Base-by-base conservation (phyloP, 2,888 invertebrate genomes). In the Folsomia manolachei region DNA sequence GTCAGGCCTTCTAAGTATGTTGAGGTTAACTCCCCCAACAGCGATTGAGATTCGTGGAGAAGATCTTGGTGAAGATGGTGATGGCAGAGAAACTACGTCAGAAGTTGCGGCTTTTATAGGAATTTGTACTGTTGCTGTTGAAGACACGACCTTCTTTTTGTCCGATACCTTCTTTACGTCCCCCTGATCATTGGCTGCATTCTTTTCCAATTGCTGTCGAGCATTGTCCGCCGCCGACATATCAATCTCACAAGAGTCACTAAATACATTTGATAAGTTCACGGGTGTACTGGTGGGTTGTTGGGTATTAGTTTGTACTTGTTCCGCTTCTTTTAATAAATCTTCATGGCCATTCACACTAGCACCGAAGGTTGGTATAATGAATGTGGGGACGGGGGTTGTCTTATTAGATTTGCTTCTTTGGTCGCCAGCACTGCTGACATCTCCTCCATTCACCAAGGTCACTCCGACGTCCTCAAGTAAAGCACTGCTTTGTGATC, bases 391-490 rank as follows among this genome's bases (percentile, higher is more conserved):
- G n/a, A n/a, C n/a, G n/a, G n/a, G n/a, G n/a, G n/a, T n/a, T n/a
- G n/a, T n/a, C n/a, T n/a, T n/a, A n/a, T n/a, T n/a, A 68, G 71
- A n/a, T 70, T 68, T 63, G 70, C 70, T 9, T 66, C 62, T 11
- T 19, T 64, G 11, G 11, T 66, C 2, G 19, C 14, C 7, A n/a
- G n/a, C n/a, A n/a, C n/a, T n/a, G n/a, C n/a, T n/a, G 14, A 39
- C 14, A 14, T 39, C 39, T 4, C 39, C 39, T 39, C 39, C 39
- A 39, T 4, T 14, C 4, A 39, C 39, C 39, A 9, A 4, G 14
- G 7, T 14, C 4, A 9, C 14, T 14, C 4, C 39, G 39, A 39
- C 39, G 14, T 39, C 39, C 4, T 14, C 39, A 4, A 39, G 14
- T n/a, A n/a, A n/a, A n/a, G n/a, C n/a, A 39, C 7, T 14, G 14